Evolutionary conservation across 2,888 invertebrate species (phyloP).

Genomic region (Sabatieria punctata): DNA sequence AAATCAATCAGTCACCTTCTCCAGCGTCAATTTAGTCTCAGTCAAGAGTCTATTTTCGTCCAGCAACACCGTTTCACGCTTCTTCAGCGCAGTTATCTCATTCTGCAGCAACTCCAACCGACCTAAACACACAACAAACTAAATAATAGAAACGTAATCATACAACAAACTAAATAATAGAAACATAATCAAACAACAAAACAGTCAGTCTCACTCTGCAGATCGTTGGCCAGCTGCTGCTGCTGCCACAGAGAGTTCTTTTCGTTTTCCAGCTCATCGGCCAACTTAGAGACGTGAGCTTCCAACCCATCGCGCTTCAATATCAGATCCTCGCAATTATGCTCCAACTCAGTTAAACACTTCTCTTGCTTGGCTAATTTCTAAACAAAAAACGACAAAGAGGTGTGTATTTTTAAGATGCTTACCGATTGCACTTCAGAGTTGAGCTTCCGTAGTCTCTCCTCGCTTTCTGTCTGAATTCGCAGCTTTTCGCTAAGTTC

Average conservation of each 20-base stretch:
- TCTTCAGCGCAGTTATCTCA: conserved; percentile 48
- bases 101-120: conserved; percentile 44
- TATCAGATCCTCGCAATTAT: background rate
- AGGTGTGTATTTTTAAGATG: too few relatives aligned
- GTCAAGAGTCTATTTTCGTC: conserved; percentile 60
- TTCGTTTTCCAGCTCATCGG: background rate
- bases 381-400: background rate
- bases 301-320: background rate
- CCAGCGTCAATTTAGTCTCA: conserved; percentile 62
- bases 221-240: background rate
- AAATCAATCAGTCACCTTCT: conserved; percentile 50
- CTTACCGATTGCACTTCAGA: background rate
- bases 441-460: background rate
- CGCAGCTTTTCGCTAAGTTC: background rate
- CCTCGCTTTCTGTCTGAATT: background rate
- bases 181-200: too few relatives aligned
- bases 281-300: background rate
- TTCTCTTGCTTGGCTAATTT: background rate
- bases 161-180: too few relatives aligned
- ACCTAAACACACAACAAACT: too few relatives aligned
- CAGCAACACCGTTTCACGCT: conserved; percentile 62
- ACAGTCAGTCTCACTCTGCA: background rate
- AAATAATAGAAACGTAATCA: too few relatives aligned
- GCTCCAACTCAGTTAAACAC: background rate
- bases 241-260: background rate